Evolutionary conservation across 1,140 invertebrate species (phyloP).

Genomic region (Chrysopa pallens): DNA sequence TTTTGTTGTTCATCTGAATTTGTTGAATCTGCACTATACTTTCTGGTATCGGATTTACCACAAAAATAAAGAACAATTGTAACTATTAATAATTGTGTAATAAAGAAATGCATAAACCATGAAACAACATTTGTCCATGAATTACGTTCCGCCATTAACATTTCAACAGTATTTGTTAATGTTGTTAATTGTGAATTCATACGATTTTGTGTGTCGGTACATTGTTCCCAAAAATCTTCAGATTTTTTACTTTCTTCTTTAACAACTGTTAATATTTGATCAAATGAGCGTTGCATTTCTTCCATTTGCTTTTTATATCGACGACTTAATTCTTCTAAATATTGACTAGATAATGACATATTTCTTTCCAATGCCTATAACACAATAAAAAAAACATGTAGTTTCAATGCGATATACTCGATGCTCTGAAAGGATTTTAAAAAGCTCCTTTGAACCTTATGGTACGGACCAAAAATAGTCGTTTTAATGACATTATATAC

Average conservation of each 20-base stretch:
- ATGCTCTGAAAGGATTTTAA: constrained; percentile 2
- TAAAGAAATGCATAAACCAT: constrained; percentile 27
- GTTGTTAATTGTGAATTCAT: constrained; percentile 39
- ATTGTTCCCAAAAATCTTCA: constrained; percentile 46
- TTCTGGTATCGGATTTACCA: constrained; percentile 17
- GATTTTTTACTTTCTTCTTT: constrained; percentile 52
- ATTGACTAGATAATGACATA: constrained; percentile 88
- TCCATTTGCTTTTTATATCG: constrained; percentile 93
- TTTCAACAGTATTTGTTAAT: constrained; percentile 32
- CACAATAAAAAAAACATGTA: constrained; percentile 10
- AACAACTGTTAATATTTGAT: constrained; percentile 57
- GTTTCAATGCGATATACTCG: constrained; percentile 2
- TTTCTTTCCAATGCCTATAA: constrained; percentile 79
- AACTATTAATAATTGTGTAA: constrained; percentile 20
- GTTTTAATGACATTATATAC: too few relatives aligned
- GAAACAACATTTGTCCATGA: constrained; percentile 40
- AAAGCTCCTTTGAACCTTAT: constrained; percentile 7
- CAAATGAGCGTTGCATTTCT: constrained; percentile 74
- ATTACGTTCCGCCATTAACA: constrained; percentile 39
- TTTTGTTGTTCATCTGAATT: constrained; percentile 14
- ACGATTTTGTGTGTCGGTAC: constrained; percentile 37
- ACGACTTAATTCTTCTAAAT: constrained; percentile 84
- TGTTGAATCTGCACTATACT: constrained; percentile 18
- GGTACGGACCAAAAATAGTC: constrained; percentile 3
- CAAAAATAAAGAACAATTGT: constrained; percentile 22